These are phyloP conservation scores for Phoxinus phoxinus DNA, from an alignment of 2,113 vertebrate species.

Conservation along the genomic window DNA sequence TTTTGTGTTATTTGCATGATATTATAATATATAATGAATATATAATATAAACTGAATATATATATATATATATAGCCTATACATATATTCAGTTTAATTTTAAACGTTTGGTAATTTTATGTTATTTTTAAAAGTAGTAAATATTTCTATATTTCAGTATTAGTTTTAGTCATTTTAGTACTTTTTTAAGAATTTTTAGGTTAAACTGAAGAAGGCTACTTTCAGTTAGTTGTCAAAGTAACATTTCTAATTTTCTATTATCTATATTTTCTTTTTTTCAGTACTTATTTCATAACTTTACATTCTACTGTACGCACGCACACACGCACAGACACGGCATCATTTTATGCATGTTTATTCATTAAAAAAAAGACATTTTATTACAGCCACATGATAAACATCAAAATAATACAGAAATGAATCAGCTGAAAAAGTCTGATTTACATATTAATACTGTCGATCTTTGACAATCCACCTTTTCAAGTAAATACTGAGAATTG, in stretches of 20 bases:
- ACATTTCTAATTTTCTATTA: not conserved
- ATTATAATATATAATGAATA: too few relatives aligned
- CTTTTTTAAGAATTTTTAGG: too few relatives aligned
- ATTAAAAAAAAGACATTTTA: constrained; percentile 32
- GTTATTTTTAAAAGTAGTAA: too few relatives aligned
- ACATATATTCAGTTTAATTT: not conserved
- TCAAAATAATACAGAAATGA: constrained; percentile 32
- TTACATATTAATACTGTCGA: constrained; percentile 7
- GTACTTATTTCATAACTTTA: too few relatives aligned
- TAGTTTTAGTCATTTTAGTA: not conserved
- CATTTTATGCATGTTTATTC: constrained; percentile 27
- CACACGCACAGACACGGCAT: not conserved
- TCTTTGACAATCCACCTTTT: constrained; percentile 3
- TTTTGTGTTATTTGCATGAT: not conserved
- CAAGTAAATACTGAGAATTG: not conserved
- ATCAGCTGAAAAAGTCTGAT: not conserved
- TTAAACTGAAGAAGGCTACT: not conserved
- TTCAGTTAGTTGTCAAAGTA: not conserved
- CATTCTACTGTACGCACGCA: too few relatives aligned
- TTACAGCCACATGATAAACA: constrained; percentile 35
- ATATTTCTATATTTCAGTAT: not conserved
- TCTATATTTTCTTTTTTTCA: not conserved
- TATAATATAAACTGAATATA: too few relatives aligned
- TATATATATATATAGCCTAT: not conserved
- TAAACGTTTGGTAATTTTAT: too few relatives aligned